A percentile compares a stretch with the other conserved stretches of the same genome.
phyloP scores from a whole-genome alignment of 2,797 vertebrate species.

The Buceros bicornis region DNA sequence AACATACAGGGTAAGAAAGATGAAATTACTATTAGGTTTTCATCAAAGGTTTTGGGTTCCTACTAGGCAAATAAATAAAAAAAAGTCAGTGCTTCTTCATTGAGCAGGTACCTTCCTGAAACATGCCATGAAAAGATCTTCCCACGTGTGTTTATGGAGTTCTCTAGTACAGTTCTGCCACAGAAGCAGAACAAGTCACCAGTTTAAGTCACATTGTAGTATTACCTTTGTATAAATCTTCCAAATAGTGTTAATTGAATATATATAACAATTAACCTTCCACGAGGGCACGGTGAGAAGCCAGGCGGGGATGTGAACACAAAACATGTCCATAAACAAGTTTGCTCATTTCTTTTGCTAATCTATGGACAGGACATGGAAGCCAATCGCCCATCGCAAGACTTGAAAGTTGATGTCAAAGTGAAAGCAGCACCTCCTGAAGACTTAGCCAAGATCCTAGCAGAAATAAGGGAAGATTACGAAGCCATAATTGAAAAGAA shows the following conservation, averaged over 20 bases:
- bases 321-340: neutral
- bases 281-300: too few species aligned
- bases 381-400: constrained; percentile 65
- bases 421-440: constrained; percentile 74
- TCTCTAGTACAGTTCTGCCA: neutral
- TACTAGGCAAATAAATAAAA: neutral
- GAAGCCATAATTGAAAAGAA: constrained; percentile 83
- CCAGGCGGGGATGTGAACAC: neutral
- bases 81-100: neutral
- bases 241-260: neutral
- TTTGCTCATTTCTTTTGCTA: neutral
- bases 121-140: neutral
- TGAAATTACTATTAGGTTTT: constrained; percentile 55
- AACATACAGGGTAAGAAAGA: constrained; percentile 26
- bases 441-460: constrained; percentile 80
- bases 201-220: neutral
- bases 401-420: constrained; percentile 80
- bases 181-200: neutral
- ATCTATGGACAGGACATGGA: constrained; percentile 74
- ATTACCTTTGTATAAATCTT: neutral
- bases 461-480: constrained; percentile 81
- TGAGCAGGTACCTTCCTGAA: neutral
- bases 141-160: neutral
- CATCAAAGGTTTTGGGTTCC: neutral
- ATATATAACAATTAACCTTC: neutral